phyloP scores from a whole-genome alignment of 2,113 vertebrate species.

The Bungarus multicinctus region DNA sequence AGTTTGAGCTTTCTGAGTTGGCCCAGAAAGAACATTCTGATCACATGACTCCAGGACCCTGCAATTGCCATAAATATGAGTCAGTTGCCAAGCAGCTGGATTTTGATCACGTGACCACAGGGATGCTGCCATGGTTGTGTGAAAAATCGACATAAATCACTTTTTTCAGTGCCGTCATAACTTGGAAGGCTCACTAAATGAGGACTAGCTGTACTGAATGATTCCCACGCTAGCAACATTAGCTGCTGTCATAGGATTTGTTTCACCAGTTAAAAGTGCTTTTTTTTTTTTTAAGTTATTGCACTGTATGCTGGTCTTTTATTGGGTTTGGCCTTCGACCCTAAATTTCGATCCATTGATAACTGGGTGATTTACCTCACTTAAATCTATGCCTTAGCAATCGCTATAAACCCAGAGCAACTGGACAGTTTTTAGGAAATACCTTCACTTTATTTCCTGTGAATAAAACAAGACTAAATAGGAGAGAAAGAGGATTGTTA shows the following conservation, averaged over 20 bases:
- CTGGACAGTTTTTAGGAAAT: neutral
- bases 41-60: too few relatives aligned
- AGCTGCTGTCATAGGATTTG: neutral
- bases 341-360: neutral
- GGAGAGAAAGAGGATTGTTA: neutral
- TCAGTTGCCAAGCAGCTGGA: too few relatives aligned
- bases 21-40: too few relatives aligned
- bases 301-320: neutral
- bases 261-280: too few relatives aligned
- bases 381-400: neutral
- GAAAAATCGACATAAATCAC: too few relatives aligned
- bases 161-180: too few relatives aligned
- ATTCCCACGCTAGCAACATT: neutral
- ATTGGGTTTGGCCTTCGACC: neutral
- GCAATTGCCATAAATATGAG: too few relatives aligned
- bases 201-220: neutral
- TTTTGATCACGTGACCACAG: too few relatives aligned
- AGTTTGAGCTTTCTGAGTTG: too few relatives aligned
- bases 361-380: neutral
- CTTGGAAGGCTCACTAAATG: too few relatives aligned
- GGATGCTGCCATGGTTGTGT: too few relatives aligned
- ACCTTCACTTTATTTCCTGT: neutral
- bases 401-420: neutral
- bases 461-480: neutral
- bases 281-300: neutral